Base-by-base conservation (phyloP, 2,113 vertebrate genomes). In the Ceyx melanurus region DNA sequence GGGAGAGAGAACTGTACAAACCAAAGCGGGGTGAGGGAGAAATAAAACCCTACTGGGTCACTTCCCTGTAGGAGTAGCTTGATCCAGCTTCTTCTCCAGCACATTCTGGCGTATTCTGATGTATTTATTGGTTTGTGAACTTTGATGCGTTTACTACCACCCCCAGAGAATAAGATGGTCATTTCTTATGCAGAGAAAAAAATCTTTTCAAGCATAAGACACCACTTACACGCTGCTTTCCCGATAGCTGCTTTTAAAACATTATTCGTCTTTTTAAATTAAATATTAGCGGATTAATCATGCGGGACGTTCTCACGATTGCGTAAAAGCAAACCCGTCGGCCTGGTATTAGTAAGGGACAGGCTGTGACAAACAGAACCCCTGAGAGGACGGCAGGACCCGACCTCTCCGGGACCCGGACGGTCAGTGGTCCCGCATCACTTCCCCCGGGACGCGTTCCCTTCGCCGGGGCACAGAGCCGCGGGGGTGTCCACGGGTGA, bases 231-330 rank as follows among this genome's bases (percentile, higher is more conserved):
- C 53, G 13, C 35, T 1, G 5, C 20, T 76, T 42, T 70, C 42
- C 19, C 5, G 37, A 19, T 2, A 28, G 68, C 6, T 35, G 35
- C 35, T 35, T 35, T 35, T 35, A 37, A 37, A 37, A 37, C 10
- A 10, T 37, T 37, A 37, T 37, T 37, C 10, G 10, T 37, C 37
- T 37, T 48, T 67, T 57, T 33, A 9, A 25, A 40, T 29, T n/a
- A 31, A 79, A 7, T 17, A 10, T 46, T 13, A 29, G 54, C 17
- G 22, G 56, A 56, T 48, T 42, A 73, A 51, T 5, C 9, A 11
- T 0, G 13, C 5, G 9, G 15, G 11, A 62, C 3, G 1, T 11
- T 19, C 28, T 35, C 25, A 13, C 4, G 11, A 11, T 10, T 19
- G 45, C 31, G 25, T 48, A 15, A 62, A 84, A 33, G 80, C 25